Conservation (phyloP, 2,797 vertebrate genomes). For the Gobio occitaniae region DNA sequence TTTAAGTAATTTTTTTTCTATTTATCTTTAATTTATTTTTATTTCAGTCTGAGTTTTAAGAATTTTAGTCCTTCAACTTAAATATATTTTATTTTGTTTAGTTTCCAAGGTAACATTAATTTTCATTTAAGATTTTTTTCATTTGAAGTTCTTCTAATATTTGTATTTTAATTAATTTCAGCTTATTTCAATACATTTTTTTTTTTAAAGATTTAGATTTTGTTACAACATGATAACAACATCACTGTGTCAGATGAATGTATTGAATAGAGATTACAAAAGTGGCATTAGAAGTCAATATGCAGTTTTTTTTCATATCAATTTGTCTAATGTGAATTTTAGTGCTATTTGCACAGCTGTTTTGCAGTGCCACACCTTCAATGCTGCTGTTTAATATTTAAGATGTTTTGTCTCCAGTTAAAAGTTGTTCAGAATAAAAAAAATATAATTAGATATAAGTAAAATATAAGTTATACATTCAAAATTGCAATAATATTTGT, state of each 20-base stretch:
- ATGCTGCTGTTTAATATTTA: no score
- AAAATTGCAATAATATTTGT: background rate
- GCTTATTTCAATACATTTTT: background rate
- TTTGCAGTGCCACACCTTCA: background rate
- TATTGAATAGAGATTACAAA: background rate
- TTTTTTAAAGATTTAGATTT: background rate
- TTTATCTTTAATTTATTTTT: background rate
- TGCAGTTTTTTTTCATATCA: background rate
- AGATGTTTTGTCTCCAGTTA: no score
- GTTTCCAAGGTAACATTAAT: background rate
- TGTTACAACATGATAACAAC: background rate
- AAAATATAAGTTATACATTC: background rate
- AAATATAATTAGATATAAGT: no score
- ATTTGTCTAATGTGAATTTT: background rate
- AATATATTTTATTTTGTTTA: background rate
- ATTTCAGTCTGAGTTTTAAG: background rate
- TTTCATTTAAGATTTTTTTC: background rate
- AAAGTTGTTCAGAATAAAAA: no score
- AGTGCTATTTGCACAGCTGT: background rate
- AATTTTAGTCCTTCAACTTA: background rate
- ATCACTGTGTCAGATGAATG: background rate
- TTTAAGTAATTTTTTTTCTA: background rate
- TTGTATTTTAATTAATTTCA: background rate
- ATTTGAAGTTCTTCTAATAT: background rate
- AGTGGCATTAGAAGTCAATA: background rate